Evolutionary conservation across 2,113 vertebrate species (phyloP).

Genomic region (Rafetus swinhoei): DNA sequence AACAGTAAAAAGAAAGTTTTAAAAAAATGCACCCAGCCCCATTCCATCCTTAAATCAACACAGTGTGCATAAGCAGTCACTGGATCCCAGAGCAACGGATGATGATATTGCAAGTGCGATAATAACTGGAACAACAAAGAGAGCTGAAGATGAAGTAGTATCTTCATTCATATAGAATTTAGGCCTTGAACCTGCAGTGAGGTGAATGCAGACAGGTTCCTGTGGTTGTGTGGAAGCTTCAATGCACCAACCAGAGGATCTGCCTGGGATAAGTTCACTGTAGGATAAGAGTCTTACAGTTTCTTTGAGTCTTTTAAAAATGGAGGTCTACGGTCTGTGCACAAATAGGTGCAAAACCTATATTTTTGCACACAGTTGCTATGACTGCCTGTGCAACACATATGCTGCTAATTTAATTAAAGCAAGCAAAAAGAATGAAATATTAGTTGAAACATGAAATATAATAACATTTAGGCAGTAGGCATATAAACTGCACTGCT

Average conservation of each 20-base stretch:
- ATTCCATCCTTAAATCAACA: background rate
- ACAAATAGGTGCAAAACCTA: background rate
- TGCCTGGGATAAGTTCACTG: background rate
- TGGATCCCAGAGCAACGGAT: background rate
- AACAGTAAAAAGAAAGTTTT: slow-evolving; percentile 5
- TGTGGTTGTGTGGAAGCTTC: background rate
- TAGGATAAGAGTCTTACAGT: background rate
- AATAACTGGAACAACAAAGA: background rate
- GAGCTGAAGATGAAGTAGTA: background rate
- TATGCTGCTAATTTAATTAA: background rate
- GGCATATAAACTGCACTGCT: background rate
- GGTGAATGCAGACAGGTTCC: background rate
- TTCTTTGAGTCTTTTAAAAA: background rate
- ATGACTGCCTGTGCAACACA: background rate
- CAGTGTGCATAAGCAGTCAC: background rate
- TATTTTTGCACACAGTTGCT: background rate
- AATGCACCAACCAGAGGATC: background rate
- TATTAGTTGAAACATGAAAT: background rate
- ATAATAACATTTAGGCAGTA: background rate
- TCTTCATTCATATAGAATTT: background rate
- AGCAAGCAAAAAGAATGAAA: background rate
- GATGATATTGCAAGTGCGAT: background rate
- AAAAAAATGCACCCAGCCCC: accelerated
- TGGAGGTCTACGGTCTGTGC: background rate
- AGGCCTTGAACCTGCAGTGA: background rate